Evolutionary conservation across 2,888 invertebrate species (phyloP), one percentile per base, ranked within the genome.

Genomic region (Eupithecia dodoneata): DNA sequence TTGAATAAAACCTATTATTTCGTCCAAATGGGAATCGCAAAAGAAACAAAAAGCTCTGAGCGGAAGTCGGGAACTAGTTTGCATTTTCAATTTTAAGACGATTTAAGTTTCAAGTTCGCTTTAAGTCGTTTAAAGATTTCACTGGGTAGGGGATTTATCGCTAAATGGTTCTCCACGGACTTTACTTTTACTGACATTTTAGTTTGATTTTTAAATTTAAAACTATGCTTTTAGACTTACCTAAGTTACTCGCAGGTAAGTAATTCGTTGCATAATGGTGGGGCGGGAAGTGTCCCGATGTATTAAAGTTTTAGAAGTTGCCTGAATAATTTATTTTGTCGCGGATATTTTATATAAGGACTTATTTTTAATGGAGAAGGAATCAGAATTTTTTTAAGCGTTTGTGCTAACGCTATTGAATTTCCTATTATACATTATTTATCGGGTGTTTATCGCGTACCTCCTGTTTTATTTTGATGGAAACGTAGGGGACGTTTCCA

Each of bases 11-110:
- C 59, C 74, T 76, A 73, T 66, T 76, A 77, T 75, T 77, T 76
- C 74, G 80, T 79, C 77, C 72, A 77, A 82, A 80, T 80, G 77
- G 69, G 78, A 79, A 65, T 74, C 80, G 76, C 78, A 83, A 87
- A 85, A 84, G 86, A 86, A 87, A 87, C 86, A 87, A 87, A 88
- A 83, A 82, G 83, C 81, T 85, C 83, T 84, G 85, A 85, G 15
- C 81, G 84, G 76, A 85, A 89, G 87, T 87, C 88, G 84, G 81
- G 79, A 89, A 92, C 89, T 92, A 91, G 91, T 92, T 92, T 92
- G 90, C 92, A 91, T 92, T 93, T 93, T 92, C 93, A 93, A 93
- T 92, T 92, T 92, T 92, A 91, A 92, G 91, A 89, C 90, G 90
- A 91, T 92, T 91, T 90, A 92, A 93, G 91, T 92, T 92, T 91